These are phyloP conservation scores for Neotoma lepida DNA, from an alignment of 2,113 vertebrate genomes.

Conservation along the genomic window DNA sequence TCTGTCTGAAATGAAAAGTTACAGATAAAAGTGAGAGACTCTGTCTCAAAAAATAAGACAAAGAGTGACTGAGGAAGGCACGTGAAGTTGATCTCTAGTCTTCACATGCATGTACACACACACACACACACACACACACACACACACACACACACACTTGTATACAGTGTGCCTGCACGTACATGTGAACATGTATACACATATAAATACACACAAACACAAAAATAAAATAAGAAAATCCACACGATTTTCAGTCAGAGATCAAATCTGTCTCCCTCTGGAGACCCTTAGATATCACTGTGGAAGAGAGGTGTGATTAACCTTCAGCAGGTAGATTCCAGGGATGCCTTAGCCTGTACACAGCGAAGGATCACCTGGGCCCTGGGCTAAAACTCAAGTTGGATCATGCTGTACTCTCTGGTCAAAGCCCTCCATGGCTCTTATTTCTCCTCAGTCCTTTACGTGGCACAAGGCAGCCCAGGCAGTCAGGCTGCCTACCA, in stretches of 20 bases:
- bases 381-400: background rate
- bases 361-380: background rate
- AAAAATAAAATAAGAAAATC: background rate
- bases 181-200: background rate
- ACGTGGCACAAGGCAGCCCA: background rate
- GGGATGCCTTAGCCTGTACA: background rate
- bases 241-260: background rate
- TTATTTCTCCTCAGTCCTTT: background rate
- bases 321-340: background rate
- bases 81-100: too few relatives aligned
- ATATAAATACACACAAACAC: background rate
- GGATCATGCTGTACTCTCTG: background rate
- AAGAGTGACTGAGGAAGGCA: background rate
- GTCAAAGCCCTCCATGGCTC: background rate
- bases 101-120: background rate
- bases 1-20: background rate
- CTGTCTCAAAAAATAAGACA: background rate
- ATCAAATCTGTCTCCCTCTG: background rate
- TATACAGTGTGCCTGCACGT: background rate
- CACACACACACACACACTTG: background rate
- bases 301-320: background rate
- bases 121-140: background rate
- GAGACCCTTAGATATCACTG: background rate
- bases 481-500: background rate
- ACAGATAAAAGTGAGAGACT: background rate